These are phyloP conservation scores for Xestia sexstrigata DNA, from an alignment of 2,888 invertebrate species.

Conservation along the genomic window DNA sequence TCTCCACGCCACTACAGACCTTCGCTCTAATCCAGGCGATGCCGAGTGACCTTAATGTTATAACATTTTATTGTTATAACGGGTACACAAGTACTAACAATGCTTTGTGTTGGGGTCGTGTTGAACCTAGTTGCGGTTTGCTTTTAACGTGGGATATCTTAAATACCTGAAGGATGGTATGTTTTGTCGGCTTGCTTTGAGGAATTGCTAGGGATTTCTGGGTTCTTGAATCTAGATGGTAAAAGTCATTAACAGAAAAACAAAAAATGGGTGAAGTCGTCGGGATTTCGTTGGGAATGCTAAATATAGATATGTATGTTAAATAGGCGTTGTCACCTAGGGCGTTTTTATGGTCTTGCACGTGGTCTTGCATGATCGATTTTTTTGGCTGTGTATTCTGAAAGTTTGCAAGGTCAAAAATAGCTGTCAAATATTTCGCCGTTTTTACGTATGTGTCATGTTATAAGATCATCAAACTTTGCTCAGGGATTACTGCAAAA, in stretches of 20 bases:
- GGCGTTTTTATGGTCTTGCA: no score
- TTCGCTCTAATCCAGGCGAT: conserved; percentile 19
- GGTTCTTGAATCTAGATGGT: neutral
- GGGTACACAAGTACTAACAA: conserved; percentile 43
- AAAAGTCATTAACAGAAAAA: no score
- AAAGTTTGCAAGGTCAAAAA: neutral
- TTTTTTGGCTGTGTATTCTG: neutral
- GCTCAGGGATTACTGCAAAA: no score
- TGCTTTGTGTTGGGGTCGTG: conserved; percentile 48
- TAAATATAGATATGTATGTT: neutral
- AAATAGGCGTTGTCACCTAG: neutral
- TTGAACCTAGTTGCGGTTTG: conserved; percentile 60
- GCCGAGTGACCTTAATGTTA: conserved; percentile 57
- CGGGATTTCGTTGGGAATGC: neutral
- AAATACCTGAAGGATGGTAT: conserved; percentile 40
- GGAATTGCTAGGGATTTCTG: neutral
- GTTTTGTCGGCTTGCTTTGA: neutral
- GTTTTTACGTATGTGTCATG: neutral
- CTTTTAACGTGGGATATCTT: conserved; percentile 64
- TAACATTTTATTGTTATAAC: conserved; percentile 66
- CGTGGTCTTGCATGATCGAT: neutral
- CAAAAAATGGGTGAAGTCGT: no score
- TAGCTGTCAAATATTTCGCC: no score
- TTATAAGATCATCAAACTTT: no score
- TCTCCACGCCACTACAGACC: conserved; percentile 8